Evolutionary conservation across 2,888 invertebrate species (phyloP).

Genomic region (Agrilus biguttatus): DNA sequence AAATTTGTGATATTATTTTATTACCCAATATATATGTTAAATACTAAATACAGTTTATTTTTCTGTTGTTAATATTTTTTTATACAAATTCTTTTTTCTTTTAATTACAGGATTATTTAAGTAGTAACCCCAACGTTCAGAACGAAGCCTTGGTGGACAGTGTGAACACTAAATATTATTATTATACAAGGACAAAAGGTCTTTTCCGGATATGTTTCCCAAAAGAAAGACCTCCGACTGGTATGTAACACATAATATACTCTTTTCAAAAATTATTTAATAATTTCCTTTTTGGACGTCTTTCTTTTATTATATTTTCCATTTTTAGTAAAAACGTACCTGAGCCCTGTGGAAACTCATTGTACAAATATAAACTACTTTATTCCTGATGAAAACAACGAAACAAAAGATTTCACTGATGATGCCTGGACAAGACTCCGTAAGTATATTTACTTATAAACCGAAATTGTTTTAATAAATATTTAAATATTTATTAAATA

Average conservation of each 20-base stretch:
- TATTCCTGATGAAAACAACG: constrained; percentile 77
- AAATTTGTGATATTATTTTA: too few relatives aligned
- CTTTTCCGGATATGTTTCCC: constrained; percentile 91
- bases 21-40: too few relatives aligned
- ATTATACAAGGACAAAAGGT: constrained; percentile 84
- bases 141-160: constrained; percentile 58
- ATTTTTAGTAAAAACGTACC: constrained; percentile 70
- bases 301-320: constrained; percentile 8
- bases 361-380: constrained; percentile 92
- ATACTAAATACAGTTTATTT: too few relatives aligned
- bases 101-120: constrained; percentile 51
- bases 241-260: constrained; percentile 31
- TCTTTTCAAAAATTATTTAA: too few relatives aligned
- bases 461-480: too few relatives aligned
- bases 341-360: constrained; percentile 87
- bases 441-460: constrained; percentile 32
- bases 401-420: constrained; percentile 63
- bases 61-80: too few relatives aligned
- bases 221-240: constrained; percentile 73
- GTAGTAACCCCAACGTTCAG: constrained; percentile 53
- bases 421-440: constrained; percentile 74
- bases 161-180: constrained; percentile 75
- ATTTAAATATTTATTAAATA: too few relatives aligned
- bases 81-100: too few relatives aligned
- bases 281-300: too few relatives aligned